These are phyloP conservation scores for Thaleichthys pacificus DNA, from an alignment of 2,797 vertebrate species.

Conservation along the genomic window DNA sequence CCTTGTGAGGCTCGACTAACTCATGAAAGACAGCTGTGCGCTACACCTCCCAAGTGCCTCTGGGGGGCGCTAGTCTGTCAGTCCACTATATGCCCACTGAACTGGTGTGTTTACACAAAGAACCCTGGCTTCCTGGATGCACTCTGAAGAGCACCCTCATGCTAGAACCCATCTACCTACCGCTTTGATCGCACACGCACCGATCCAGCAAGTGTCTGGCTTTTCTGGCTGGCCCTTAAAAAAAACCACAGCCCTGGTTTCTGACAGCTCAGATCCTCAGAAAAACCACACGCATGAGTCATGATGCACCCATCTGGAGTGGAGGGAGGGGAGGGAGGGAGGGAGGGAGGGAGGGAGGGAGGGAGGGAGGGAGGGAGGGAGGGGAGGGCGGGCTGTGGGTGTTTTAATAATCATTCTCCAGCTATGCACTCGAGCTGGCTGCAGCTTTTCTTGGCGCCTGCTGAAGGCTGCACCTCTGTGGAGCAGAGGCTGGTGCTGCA, in stretches of 20 bases:
- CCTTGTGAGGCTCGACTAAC: slow-evolving; percentile 41
- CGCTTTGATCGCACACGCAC: slow-evolving; percentile 19
- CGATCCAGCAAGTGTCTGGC: not conserved
- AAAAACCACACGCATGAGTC: slow-evolving; percentile 60
- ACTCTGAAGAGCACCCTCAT: no score
- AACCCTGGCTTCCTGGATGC: no score
- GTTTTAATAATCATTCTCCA: slow-evolving; percentile 51
- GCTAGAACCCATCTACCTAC: no score
- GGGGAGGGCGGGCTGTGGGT: slow-evolving; percentile 41
- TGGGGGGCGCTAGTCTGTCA: slow-evolving; percentile 36
- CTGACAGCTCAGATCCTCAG: slow-evolving; percentile 41
- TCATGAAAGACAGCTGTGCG: slow-evolving; percentile 51
- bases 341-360: slow-evolving; percentile 10
- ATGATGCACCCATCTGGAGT: slow-evolving; percentile 52
- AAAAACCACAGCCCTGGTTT: slow-evolving; percentile 30
- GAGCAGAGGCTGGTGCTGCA: not conserved
- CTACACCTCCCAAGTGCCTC: slow-evolving; percentile 44
- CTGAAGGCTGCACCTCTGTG: slow-evolving; percentile 25
- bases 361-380: slow-evolving; percentile 18
- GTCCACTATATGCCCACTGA: no score
- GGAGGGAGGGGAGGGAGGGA: slow-evolving; percentile 21
- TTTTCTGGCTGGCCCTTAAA: slow-evolving; percentile 19
- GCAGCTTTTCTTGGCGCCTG: slow-evolving; percentile 13
- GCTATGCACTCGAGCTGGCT: not conserved
- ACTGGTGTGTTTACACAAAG: no score